Percentiles rank a stretch among this genome's conserved stretches.
Conservation (phyloP, 2,888 invertebrate species). For the Clitarchus hookeri region DNA sequence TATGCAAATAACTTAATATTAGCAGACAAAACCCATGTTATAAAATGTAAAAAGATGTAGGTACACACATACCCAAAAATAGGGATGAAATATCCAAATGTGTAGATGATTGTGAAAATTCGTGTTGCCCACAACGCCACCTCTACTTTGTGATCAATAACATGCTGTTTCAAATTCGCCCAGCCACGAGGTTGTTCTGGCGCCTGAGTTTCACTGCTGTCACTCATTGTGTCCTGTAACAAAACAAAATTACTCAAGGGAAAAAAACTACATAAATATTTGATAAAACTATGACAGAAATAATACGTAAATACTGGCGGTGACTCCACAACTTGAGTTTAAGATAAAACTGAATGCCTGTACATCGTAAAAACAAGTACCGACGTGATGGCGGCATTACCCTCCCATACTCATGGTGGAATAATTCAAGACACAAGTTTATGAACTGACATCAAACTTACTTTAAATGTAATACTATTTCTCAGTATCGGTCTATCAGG, state of each 20-base stretch:
- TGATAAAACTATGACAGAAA: too few species aligned
- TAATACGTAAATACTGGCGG: too few species aligned
- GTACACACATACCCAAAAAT: conserved; percentile 75
- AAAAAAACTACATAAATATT: too few species aligned
- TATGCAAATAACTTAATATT: conserved; percentile 11
- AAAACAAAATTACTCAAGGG: not conserved
- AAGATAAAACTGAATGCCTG: too few species aligned
- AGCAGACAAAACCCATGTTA: not conserved
- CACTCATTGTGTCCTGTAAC: conserved; percentile 15
- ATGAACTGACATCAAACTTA: too few species aligned
- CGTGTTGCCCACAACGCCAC: conserved; percentile 87
- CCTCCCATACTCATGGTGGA: too few species aligned
- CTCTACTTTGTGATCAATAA: conserved; percentile 83
- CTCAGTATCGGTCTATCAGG: too few species aligned
- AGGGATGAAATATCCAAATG: conserved; percentile 83
- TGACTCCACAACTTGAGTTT: too few species aligned
- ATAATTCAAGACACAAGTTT: too few species aligned
- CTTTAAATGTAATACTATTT: too few species aligned
- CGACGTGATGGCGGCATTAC: too few species aligned
- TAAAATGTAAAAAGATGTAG: not conserved
- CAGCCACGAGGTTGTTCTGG: conserved; percentile 55
- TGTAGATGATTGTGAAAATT: conserved; percentile 80
- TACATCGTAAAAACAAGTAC: too few species aligned
- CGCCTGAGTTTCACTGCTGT: conserved; percentile 15
- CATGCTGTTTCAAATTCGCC: conserved; percentile 69